Base-by-base conservation (phyloP, 2,888 invertebrate genomes). In the Amphipoea oculea region DNA sequence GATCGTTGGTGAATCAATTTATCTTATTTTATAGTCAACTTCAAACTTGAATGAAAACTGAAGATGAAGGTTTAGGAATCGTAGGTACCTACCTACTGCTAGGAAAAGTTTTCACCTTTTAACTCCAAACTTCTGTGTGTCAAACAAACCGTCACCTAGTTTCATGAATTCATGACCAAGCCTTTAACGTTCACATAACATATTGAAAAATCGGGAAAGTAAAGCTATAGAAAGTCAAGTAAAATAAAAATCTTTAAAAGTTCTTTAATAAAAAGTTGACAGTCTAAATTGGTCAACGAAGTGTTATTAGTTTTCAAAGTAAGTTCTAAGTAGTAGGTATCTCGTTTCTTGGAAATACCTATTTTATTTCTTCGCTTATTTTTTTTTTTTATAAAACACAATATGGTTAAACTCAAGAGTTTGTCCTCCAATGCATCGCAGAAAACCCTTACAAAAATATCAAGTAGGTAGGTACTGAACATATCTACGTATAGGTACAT, bases 251-350 rank as follows among this genome's bases (percentile, higher is more conserved):
- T 14, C 20, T 51, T 20, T 36, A 6, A 23, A 66, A 66, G 9
- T 66, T 75, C 1, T 66, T 71, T 45, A 54, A 66, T 51, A n/a
- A 73, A 65, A n/a, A 11, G 20, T 2, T 17, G 29, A 9, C 36
- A 42, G 29, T 62, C 29, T 29, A 67, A 78, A 29, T n/a, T 66
- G 23, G 2, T 42, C 17, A 75, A 42, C 29, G 20, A 48, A 45
- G 11, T 76, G 11, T 45, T 73, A 66, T 57, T 73, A 17, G 48
- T 79, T 79, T 67, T 36, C 45, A 40, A 65, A 54, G 45, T 81
- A 54, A 66, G 29, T 29, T 62, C 51, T 70, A 54, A 45, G 45
- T 45, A 45, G 45, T 7, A 29, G 29, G 7, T 11, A 20, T 20
- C 17, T 12, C 2, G 9, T 42, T 9, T 23, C 6, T 42, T 29